phyloP scores from a whole-genome alignment of 2,888 invertebrate species.

The Aethes cnicana region DNA sequence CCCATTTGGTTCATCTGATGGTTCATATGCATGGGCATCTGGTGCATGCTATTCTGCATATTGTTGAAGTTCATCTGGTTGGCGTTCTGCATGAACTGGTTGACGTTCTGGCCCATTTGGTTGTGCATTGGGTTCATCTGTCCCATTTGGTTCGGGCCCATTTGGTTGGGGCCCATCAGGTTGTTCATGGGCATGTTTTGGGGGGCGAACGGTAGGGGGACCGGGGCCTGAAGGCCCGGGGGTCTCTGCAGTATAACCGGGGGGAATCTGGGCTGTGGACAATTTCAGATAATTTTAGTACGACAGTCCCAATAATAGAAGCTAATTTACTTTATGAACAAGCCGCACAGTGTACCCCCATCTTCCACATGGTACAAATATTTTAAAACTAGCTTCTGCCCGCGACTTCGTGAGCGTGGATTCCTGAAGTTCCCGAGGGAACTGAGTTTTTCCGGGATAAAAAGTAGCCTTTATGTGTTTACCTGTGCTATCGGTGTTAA shows the following conservation, averaged over 20 bases:
- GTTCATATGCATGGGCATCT: conserved; percentile 37
- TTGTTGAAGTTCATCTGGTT: conserved; percentile 21
- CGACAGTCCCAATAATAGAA: too few relatives aligned
- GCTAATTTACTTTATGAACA: too few relatives aligned
- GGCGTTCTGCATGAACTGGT: conserved; percentile 32
- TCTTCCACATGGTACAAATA: too few relatives aligned
- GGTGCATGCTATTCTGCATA: conserved; percentile 4
- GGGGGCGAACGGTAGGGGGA: conserved; percentile 68
- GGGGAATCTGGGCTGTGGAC: conserved; percentile 69
- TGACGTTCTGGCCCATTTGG: conserved; percentile 49
- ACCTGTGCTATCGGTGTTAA: too few relatives aligned
- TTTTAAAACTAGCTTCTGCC: too few relatives aligned
- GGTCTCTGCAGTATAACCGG: conserved; percentile 73
- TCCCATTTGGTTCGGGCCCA: conserved; percentile 37
- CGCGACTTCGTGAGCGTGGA: too few relatives aligned
- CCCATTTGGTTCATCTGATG: conserved; percentile 40
- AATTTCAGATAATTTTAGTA: neutral
- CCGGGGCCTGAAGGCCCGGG: conserved; percentile 68
- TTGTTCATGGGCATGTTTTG: conserved; percentile 44
- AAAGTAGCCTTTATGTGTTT: too few relatives aligned
- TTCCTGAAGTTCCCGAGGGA: too few relatives aligned
- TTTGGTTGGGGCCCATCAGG: conserved; percentile 44
- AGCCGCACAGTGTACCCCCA: too few relatives aligned
- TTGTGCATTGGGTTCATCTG: too few relatives aligned
- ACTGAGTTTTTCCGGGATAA: too few relatives aligned